phyloP scores from a whole-genome alignment of 2,797 vertebrate species.

The Pseudochirops corinnae region DNA sequence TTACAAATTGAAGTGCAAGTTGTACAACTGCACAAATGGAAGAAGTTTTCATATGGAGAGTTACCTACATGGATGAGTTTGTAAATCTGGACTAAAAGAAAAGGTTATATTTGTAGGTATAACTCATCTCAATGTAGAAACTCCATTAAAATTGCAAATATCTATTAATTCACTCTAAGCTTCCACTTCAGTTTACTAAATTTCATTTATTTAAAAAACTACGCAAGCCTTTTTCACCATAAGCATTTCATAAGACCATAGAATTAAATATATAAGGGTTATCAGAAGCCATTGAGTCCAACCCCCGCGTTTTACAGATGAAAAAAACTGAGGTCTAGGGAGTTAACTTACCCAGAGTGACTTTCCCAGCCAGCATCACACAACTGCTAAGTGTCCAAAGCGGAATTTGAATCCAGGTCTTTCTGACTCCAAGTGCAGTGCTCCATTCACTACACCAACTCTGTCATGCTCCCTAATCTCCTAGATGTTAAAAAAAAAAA shows the following conservation, averaged over 20 bases:
- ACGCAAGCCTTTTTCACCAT: neutral
- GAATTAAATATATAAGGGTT: neutral
- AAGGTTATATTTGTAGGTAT: neutral
- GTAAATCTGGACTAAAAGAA: neutral
- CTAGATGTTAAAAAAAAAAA: neutral
- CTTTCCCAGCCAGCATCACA: neutral
- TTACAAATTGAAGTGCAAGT: neutral
- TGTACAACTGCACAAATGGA: neutral
- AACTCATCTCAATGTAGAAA: neutral
- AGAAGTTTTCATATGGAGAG: neutral
- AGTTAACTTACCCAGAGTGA: neutral
- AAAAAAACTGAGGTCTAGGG: neutral
- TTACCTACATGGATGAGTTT: neutral
- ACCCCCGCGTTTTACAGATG: neutral
- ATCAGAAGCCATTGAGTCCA: no score
- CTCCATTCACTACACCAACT: neutral
- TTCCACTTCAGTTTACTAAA: neutral
- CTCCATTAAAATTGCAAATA: neutral
- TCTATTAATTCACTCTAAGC: neutral
- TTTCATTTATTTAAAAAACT: neutral
- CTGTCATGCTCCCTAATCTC: neutral
- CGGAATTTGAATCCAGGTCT: neutral
- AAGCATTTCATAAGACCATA: neutral
- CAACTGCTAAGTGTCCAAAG: neutral
- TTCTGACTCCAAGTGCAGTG: no score